Conservation (phyloP, 1,140 invertebrate species). For the Brachystomella parvula region DNA sequence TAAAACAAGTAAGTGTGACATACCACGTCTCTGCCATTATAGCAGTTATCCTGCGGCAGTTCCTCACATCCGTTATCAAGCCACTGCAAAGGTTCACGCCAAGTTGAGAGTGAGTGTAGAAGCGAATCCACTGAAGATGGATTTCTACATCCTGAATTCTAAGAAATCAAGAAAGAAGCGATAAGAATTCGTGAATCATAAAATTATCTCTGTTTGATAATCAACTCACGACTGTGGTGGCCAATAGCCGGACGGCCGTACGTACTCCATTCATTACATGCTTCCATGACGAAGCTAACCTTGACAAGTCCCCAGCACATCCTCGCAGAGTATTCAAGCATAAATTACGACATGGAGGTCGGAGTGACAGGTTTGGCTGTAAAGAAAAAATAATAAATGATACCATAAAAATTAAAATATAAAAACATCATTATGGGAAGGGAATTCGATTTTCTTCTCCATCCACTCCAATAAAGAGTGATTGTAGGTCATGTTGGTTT, state of each 20-base stretch:
- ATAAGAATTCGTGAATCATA: no score
- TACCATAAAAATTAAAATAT: slow-evolving; percentile 8
- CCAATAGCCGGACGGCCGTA: slow-evolving; percentile 23
- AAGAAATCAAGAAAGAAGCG: not conserved
- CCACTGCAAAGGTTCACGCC: slow-evolving; percentile 18
- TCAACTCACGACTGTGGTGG: slow-evolving; percentile 8
- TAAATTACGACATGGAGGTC: slow-evolving; percentile 19
- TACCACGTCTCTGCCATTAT: slow-evolving; percentile 14
- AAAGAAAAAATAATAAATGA: slow-evolving; percentile 1
- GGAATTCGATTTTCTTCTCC: not conserved
- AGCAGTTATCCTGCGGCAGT: slow-evolving; percentile 14
- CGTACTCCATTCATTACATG: slow-evolving; percentile 23
- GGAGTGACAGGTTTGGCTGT: not conserved
- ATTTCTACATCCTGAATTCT: slow-evolving; percentile 4
- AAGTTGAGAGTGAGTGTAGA: not conserved
- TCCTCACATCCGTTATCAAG: slow-evolving; percentile 16
- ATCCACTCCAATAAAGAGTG: no score
- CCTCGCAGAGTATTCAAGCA: slow-evolving; percentile 22
- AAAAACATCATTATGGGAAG: not conserved
- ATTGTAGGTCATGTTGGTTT: no score
- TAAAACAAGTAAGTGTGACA: not conserved
- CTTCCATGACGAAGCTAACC: slow-evolving; percentile 23
- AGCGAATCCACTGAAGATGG: slow-evolving; percentile 3
- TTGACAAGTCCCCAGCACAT: slow-evolving; percentile 15
- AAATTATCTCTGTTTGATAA: no score